A percentile compares a stretch with the other conserved stretches of the same genome.
Conservation (phyloP, 2,797 vertebrate species). For the Spondyliosoma cantharus region DNA sequence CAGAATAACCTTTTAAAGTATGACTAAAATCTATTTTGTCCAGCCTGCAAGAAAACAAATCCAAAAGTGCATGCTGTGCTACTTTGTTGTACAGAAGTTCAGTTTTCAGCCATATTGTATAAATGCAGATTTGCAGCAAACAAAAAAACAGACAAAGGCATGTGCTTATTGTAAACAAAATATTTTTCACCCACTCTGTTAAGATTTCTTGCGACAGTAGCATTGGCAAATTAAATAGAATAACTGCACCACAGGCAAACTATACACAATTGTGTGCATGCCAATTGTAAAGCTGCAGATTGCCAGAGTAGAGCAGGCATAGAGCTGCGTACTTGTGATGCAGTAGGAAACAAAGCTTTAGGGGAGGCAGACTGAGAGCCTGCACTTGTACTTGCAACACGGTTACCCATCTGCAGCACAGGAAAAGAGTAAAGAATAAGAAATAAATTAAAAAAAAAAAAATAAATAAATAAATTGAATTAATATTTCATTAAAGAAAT, state of each 20-base stretch:
- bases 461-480: too few species aligned
- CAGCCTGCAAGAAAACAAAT: slow-evolving; percentile 33
- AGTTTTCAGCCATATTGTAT: background rate
- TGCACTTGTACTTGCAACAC: slow-evolving; percentile 88
- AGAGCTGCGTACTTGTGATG: slow-evolving; percentile 91
- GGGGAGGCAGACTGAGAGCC: slow-evolving; percentile 90
- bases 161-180: background rate
- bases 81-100: background rate
- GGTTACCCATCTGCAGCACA: slow-evolving; percentile 95
- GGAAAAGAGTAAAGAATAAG: slow-evolving; percentile 88
- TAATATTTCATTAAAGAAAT: background rate
- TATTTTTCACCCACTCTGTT: background rate
- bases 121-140: slow-evolving; percentile 52
- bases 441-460: slow-evolving; percentile 79
- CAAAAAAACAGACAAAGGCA: slow-evolving; percentile 21
- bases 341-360: slow-evolving; percentile 94
- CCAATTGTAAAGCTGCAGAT: slow-evolving; percentile 81
- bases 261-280: slow-evolving; percentile 49
- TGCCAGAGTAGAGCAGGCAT: slow-evolving; percentile 39
- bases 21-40: background rate
- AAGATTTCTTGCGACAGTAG: background rate
- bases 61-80: slow-evolving; percentile 26
- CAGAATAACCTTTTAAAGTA: slow-evolving; percentile 20
- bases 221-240: slow-evolving; percentile 31
- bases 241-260: slow-evolving; percentile 42